These are phyloP conservation scores for Chrysemys picta DNA, from an alignment of 2,113 vertebrate species.

Conservation along the genomic window DNA sequence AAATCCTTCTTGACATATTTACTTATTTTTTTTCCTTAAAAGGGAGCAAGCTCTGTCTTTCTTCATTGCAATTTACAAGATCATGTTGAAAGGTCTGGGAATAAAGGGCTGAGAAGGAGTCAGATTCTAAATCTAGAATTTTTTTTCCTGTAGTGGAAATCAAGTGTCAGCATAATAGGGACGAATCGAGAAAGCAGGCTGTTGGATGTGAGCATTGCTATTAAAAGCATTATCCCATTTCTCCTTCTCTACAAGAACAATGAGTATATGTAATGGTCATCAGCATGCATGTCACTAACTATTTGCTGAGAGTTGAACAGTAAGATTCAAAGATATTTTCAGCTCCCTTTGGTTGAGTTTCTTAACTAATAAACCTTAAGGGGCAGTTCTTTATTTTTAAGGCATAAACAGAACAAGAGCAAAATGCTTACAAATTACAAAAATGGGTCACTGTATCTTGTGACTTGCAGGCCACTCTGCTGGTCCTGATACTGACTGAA, in stretches of 20 bases:
- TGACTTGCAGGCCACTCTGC: constrained; percentile 52
- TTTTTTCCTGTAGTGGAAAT: constrained; percentile 30
- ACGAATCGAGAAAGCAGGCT: constrained; percentile 35
- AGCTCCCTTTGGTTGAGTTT: constrained; percentile 53
- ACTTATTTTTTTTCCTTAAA: constrained; percentile 32
- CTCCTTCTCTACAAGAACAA: constrained; percentile 19
- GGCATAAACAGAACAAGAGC: constrained; percentile 66
- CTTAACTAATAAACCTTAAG: constrained; percentile 37
- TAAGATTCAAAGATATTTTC: constrained; percentile 39
- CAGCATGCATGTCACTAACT: neutral
- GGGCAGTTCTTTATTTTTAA: constrained; percentile 60
- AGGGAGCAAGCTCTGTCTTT: neutral
- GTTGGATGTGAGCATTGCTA: neutral
- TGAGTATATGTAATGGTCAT: constrained; percentile 41
- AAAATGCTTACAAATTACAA: constrained; percentile 70
- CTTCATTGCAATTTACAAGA: constrained; percentile 28
- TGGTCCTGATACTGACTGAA: constrained; percentile 50
- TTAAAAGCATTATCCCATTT: constrained; percentile 5
- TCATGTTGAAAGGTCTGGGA: constrained; percentile 32
- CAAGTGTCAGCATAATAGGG: neutral
- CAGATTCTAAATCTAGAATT: constrained; percentile 30
- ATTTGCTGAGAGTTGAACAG: constrained; percentile 44
- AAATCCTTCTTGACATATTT: constrained; percentile 33
- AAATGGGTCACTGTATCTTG: constrained; percentile 70
- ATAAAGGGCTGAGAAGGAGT: constrained; percentile 32